These are phyloP conservation scores for Microcebus tavaratra DNA, from an alignment of 2,113 vertebrate species.

Conservation along the genomic window DNA sequence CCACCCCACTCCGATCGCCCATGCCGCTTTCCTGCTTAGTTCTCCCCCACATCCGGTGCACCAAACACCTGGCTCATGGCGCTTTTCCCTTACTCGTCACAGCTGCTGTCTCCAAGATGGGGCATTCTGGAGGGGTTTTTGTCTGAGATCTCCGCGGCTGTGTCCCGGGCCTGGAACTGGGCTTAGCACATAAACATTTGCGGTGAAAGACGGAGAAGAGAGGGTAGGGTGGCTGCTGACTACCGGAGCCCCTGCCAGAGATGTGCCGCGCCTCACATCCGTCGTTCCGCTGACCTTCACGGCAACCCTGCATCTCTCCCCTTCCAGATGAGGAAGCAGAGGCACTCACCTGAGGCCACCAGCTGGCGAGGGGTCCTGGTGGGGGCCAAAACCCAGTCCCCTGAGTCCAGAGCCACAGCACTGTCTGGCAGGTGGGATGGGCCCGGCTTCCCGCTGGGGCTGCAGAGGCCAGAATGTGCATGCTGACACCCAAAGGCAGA, in stretches of 20 bases:
- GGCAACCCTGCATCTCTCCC: accelerated
- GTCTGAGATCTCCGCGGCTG: background rate
- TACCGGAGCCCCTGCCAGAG: accelerated
- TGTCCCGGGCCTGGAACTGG: background rate
- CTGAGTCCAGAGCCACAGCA: too few species aligned
- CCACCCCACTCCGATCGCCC: background rate
- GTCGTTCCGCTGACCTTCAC: accelerated
- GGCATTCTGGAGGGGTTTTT: background rate
- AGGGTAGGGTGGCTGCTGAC: accelerated
- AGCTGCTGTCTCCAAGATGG: background rate
- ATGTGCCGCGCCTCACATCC: accelerated
- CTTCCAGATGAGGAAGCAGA: background rate
- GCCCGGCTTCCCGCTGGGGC: too few species aligned
- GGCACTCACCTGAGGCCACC: background rate
- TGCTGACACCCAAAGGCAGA: background rate
- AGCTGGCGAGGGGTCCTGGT: background rate
- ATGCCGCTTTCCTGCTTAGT: background rate
- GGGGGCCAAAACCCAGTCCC: background rate
- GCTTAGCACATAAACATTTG: background rate
- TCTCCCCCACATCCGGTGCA: background rate
- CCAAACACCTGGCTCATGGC: background rate
- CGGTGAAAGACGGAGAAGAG: background rate
- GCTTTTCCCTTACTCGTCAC: too few species aligned
- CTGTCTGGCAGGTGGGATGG: background rate
- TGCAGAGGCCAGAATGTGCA: background rate